Percentiles rank a stretch among this genome's conserved stretches.
phyloP scores from a whole-genome alignment of 1,140 invertebrate species.

The Cataglyphis hispanica region DNA sequence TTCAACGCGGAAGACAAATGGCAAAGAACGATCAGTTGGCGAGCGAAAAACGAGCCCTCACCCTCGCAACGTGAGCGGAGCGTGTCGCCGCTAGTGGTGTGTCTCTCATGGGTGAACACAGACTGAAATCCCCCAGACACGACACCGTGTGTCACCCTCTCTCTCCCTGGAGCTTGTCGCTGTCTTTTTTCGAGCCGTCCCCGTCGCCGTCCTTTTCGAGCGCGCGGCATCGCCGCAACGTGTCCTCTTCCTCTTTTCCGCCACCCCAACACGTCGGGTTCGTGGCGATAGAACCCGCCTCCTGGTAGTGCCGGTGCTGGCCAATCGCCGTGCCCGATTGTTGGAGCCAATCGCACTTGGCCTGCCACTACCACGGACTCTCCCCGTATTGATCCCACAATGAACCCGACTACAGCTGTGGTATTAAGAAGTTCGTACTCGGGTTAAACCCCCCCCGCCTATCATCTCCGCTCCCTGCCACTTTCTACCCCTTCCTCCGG shows the following conservation, averaged over 20 bases:
- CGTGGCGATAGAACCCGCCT: slow-evolving; percentile 79
- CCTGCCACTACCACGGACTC: slow-evolving; percentile 84
- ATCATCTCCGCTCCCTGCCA: slow-evolving; percentile 61
- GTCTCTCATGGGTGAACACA: slow-evolving; percentile 86
- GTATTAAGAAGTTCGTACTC: slow-evolving; percentile 85
- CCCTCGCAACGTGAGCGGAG: slow-evolving; percentile 72
- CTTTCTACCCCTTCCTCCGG: slow-evolving; percentile 42
- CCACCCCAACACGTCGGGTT: slow-evolving; percentile 65
- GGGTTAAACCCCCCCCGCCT: slow-evolving; percentile 78
- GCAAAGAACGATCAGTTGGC: slow-evolving; percentile 40
- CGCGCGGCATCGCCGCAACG: slow-evolving; percentile 42
- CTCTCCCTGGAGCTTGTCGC: slow-evolving; percentile 72
- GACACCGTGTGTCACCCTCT: slow-evolving; percentile 82
- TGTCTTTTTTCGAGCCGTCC: slow-evolving; percentile 81
- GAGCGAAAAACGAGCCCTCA: slow-evolving; percentile 54
- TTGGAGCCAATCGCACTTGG: slow-evolving; percentile 82
- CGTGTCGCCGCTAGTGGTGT: slow-evolving; percentile 74
- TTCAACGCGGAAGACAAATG: not conserved
- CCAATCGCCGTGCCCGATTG: slow-evolving; percentile 80
- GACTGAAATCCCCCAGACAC: slow-evolving; percentile 82
- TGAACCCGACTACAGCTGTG: slow-evolving; percentile 81
- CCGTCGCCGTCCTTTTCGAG: slow-evolving; percentile 68
- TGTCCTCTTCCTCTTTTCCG: slow-evolving; percentile 69
- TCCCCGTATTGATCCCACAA: slow-evolving; percentile 86
- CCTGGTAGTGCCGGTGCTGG: slow-evolving; percentile 80